Evolutionary conservation across 2,113 vertebrate species (phyloP).

Genomic region (Protomyctophum bolini): DNA sequence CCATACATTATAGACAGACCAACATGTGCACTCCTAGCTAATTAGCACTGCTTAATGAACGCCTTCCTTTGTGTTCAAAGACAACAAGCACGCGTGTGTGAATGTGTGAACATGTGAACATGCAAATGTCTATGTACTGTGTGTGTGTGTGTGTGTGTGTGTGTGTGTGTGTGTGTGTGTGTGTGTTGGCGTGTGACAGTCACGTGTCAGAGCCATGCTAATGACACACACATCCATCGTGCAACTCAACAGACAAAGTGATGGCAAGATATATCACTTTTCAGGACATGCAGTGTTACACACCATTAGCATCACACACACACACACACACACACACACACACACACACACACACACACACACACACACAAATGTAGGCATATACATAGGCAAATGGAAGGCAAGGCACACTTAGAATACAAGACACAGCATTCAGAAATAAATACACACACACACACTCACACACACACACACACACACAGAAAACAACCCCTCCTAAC

Average conservation of each 20-base stretch:
- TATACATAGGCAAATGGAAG: not conserved
- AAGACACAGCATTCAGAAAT: too few species aligned
- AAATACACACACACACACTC: slow-evolving; percentile 27
- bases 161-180: not conserved
- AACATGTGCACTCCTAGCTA: too few species aligned
- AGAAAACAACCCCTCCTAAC: slow-evolving; percentile 45
- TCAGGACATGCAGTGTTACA: slow-evolving; percentile 51
- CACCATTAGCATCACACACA: slow-evolving; percentile 43
- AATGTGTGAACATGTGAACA: not conserved
- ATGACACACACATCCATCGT: slow-evolving; percentile 48
- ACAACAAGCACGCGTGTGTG: not conserved
- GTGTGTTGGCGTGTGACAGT: slow-evolving; percentile 49
- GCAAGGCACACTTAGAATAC: not conserved
- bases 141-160: slow-evolving; percentile 34
- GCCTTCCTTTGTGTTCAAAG: too few species aligned
- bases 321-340: not conserved
- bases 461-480: slow-evolving; percentile 23
- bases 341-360: slow-evolving; percentile 14
- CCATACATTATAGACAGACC: too few species aligned
- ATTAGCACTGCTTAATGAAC: too few species aligned
- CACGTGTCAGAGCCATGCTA: slow-evolving; percentile 55
- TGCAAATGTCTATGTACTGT: slow-evolving; percentile 26
- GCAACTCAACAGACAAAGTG: slow-evolving; percentile 42
- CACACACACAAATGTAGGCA: not conserved
- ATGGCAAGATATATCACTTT: slow-evolving; percentile 6